Conservation (phyloP, 2,113 vertebrate genomes). For the Jacana jacana region DNA sequence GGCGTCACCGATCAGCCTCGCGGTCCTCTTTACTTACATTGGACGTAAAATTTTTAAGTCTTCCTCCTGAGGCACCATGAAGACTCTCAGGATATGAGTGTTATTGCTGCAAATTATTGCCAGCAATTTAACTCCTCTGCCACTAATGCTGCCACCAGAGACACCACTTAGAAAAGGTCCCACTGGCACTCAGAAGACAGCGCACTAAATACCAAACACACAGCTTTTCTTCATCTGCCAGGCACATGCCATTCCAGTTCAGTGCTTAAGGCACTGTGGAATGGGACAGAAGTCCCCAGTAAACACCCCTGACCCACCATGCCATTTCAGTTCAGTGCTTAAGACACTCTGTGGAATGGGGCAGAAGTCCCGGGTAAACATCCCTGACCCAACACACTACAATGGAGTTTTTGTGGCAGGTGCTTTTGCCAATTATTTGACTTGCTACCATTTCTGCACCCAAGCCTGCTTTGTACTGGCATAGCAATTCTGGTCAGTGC, state of each 20-base stretch:
- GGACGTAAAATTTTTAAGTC: not conserved
- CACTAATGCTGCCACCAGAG: not conserved
- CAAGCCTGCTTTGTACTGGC: not conserved
- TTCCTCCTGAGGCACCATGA: not conserved
- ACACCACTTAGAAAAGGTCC: not conserved
- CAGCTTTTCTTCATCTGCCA: not conserved
- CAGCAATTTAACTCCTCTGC: not conserved
- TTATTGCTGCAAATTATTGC: not conserved
- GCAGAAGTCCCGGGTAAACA: not conserved
- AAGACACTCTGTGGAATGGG: not conserved
- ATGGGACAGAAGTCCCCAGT: not conserved
- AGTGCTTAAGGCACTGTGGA: not conserved
- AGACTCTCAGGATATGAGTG: not conserved
- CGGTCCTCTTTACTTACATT: not conserved
- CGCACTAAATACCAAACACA: not conserved
- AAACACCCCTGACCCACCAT: not conserved
- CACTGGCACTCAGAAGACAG: not conserved
- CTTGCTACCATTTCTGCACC: not conserved
- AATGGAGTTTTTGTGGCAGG: not conserved
- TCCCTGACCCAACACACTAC: not conserved
- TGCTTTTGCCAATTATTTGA: not conserved
- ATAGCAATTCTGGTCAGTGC: not conserved
- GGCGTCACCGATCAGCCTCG: not conserved
- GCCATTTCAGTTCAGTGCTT: not conserved
- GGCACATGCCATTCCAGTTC: not conserved